These are phyloP conservation scores for Caenorhabditis elegans DNA, from an alignment of 1,140 invertebrate genomes.

Conservation along the genomic window WBcel235 BX284606.5:8554001-8554500, in stretches of 20 bases:
- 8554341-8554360: too few species aligned
- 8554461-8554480: slow-evolving; percentile 44
- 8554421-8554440: too few species aligned
- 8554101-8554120: background rate
- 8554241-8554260: slow-evolving; percentile 16
- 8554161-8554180: background rate
- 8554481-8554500: slow-evolving; percentile 35
- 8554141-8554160: too few species aligned
- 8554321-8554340: too few species aligned
- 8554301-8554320: too few species aligned
- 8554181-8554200: background rate
- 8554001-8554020: slow-evolving; percentile 2
- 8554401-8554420: too few species aligned
- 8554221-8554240: background rate
- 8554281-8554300: background rate
- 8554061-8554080: slow-evolving; percentile 11
- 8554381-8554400: too few species aligned
- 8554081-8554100: background rate
- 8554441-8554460: slow-evolving; percentile 37
- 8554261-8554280: slow-evolving; percentile 2
- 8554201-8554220: background rate
- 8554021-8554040: slow-evolving; percentile 18
- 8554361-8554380: too few species aligned
- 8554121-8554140: background rate
- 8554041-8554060: background rate